phyloP scores from a whole-genome alignment of 2,113 vertebrate species.

The Capricornis sumatraensis region DNA sequence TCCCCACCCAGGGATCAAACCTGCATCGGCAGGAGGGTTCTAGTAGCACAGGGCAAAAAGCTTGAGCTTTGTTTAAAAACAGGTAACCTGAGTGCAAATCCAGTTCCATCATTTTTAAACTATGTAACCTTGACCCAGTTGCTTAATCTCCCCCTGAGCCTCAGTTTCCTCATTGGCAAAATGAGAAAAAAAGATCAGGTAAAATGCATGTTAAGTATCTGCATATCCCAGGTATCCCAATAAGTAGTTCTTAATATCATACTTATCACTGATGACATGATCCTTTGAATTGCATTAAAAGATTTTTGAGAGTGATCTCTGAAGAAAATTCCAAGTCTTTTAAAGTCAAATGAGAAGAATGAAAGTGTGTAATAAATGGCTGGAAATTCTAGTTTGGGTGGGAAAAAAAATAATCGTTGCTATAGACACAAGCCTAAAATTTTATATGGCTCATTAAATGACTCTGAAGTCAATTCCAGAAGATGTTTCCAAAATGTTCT shows the following conservation, averaged over 20 bases:
- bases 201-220: not conserved
- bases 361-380: not conserved
- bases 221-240: not conserved
- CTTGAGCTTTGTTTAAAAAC: not conserved
- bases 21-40: not conserved
- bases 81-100: not conserved
- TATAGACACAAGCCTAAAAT: constrained; percentile 7
- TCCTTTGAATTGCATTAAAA: constrained; percentile 15
- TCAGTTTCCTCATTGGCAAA: not conserved
- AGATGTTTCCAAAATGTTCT: constrained; percentile 32
- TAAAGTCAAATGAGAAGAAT: constrained; percentile 28
- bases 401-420: not conserved
- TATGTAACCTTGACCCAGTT: not conserved
- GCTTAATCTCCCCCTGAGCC: not conserved
- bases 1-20: not conserved
- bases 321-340: not conserved
- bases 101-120: not conserved
- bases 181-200: not conserved
- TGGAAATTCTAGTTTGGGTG: constrained; percentile 8
- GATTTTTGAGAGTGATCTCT: not conserved
- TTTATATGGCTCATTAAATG: constrained; percentile 11
- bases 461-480: constrained; percentile 30
- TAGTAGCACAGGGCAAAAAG: not conserved
- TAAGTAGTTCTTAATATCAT: not conserved
- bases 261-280: not conserved